Evolutionary conservation across 2,888 invertebrate species (phyloP), one percentile per base, ranked within the genome.

Genomic region (Lasioglossum marginatum): DNA sequence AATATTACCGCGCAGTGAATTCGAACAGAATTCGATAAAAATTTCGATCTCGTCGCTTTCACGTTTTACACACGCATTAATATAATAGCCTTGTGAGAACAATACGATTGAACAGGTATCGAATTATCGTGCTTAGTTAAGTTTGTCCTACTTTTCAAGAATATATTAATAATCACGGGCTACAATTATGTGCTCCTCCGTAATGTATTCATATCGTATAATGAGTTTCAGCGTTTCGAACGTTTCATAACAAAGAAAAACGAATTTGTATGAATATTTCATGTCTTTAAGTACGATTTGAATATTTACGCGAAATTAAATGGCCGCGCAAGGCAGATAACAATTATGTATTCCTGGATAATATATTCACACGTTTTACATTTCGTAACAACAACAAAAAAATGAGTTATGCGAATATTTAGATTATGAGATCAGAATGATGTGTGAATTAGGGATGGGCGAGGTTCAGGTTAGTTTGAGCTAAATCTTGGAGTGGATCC

Each of bases 401-500:
- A 37, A 37, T 37, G 37, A 37, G 37, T 0, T 37, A 37, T 37
- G 6, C 37, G 37, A 37, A 37, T 37, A 37, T 0, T 5, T 37
- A 37, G 37, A 37, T 37, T 45, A 45, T 45, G 16, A 45, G 16
- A 16, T 45, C 16, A 16, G 45, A 45, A 45, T 45, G 45, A 82
- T 74, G 63, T 71, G 87, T 40, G 76, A 87, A 82, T 87, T 74
- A 77, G 77, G 48, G 52, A 43, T 79, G 40, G 68, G 70, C 76
- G 70, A 71, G 76, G 82, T 79, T 78, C 79, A 71, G 79, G 52
- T 63, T 73, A 70, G 78, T 73, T 76, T 71, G 66, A 71, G 77
- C 68, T 81, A 70, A 74, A 85, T 85, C 85, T 81, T 83, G 85
- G 85, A 71, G 57, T 27, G 48, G 72, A 40, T 85, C 79, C 85